phyloP scores from a whole-genome alignment of 2,113 vertebrate species.

The Romanogobio albipinnatus region DNA sequence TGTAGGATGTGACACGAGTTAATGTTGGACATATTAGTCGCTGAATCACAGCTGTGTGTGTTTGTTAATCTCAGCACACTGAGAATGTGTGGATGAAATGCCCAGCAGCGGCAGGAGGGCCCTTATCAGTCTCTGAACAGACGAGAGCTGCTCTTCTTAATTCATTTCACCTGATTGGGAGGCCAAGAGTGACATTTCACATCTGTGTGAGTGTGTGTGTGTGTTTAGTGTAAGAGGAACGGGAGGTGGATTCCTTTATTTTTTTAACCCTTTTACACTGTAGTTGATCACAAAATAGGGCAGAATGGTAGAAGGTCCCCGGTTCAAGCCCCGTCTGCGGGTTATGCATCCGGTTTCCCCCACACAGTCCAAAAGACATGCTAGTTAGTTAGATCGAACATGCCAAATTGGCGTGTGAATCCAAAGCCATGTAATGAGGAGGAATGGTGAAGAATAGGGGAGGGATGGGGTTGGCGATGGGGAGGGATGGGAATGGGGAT shows the following conservation, averaged over 20 bases:
- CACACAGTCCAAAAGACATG: too few relatives aligned
- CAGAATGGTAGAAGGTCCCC: too few relatives aligned
- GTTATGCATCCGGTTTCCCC: too few relatives aligned
- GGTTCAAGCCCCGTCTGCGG: too few relatives aligned
- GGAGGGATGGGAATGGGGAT: too few relatives aligned
- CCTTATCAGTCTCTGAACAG: conserved; percentile 26
- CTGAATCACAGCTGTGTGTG: not conserved
- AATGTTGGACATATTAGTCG: not conserved
- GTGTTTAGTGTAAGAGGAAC: not conserved
- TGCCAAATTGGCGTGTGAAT: too few relatives aligned
- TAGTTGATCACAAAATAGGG: not conserved
- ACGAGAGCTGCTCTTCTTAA: conserved; percentile 3
- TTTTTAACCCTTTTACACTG: not conserved
- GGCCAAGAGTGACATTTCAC: conserved; percentile 28
- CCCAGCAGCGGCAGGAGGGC: conserved; percentile 21
- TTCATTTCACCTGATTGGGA: conserved; percentile 13
- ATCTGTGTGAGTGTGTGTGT: not conserved
- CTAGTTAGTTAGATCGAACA: too few relatives aligned
- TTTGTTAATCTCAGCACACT: not conserved
- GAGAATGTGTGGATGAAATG: not conserved
- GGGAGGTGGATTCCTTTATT: not conserved
- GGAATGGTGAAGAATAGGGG: too few relatives aligned
- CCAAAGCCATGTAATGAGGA: too few relatives aligned
- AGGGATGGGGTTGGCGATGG: too few relatives aligned
- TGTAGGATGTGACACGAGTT: not conserved